Conservation (phyloP, 1,140 invertebrate species). For the Trypoxylus dichotomus region DNA sequence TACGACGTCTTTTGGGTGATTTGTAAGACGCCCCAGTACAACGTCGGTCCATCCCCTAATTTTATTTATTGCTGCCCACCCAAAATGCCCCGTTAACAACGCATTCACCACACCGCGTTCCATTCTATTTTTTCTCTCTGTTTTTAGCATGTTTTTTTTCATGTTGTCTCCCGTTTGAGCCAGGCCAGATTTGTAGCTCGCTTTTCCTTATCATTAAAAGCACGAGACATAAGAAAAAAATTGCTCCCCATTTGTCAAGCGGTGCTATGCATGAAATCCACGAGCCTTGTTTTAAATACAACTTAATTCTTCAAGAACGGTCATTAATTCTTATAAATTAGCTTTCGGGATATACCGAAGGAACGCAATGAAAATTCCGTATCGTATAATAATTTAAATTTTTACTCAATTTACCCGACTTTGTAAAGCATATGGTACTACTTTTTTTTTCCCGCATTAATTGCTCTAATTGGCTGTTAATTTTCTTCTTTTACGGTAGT, state of each 20-base stretch:
- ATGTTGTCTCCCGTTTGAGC: no score
- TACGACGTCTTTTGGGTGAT: not conserved
- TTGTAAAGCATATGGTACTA: no score
- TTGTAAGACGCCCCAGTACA: conserved; percentile 26
- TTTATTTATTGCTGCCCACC: conserved; percentile 31
- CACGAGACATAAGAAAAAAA: conserved; percentile 8
- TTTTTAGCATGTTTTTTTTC: not conserved
- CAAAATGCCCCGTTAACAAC: conserved; percentile 16
- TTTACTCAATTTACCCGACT: no score
- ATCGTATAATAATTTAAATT: no score
- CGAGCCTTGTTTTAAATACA: not conserved
- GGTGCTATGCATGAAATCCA: not conserved
- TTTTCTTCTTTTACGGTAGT: no score
- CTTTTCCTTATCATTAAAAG: conserved; percentile 2
- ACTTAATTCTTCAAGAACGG: not conserved
- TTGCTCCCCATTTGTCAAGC: not conserved
- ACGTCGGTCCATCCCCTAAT: conserved; percentile 21
- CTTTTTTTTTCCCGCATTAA: no score
- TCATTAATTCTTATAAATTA: conserved; percentile 11
- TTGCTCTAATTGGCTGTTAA: no score
- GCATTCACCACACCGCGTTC: not conserved
- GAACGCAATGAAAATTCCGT: no score
- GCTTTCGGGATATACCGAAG: not conserved
- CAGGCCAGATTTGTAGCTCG: no score
- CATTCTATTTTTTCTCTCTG: not conserved